Evolutionary conservation across 1,140 invertebrate genomes (phyloP), one percentile per base, ranked within the genome.

Genomic region (Camponotus floridanus): DNA sequence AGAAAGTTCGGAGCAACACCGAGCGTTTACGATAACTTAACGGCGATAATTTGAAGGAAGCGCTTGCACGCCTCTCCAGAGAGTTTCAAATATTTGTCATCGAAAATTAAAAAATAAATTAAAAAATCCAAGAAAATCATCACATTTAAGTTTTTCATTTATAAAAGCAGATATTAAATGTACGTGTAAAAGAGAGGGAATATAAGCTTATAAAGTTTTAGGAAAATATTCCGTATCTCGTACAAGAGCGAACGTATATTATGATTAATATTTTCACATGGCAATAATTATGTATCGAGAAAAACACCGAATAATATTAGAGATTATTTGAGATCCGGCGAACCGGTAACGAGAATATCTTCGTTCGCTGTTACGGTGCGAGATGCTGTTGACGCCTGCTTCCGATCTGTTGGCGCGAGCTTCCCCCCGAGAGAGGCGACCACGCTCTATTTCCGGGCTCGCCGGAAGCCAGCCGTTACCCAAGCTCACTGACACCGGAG

Each of bases 401-500:
- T 83, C 68, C 68, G 79, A 83, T 83, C 68, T 62, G 55, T 21
- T 74, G 68, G 57, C 68, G 55, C 57, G 55, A 48, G 26, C 39
- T 83, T 83, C 68, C 65, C 65, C 68, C 48, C 55, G 55, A 61
- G 79, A 61, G 62, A 83, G 39, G 31, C 68, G 57, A 61, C 68
- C 68, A 74, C 79, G 68, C 79, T 83, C 68, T 57, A 83, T 83
- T 83, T 83, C 79, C 79, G 79, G 55, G 68, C 7, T 26, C 36
- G 68, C 68, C 79, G 79, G 79, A 83, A 83, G 68, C 68, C 79
- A 83, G 68, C 55, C 79, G 79, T 83, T 83, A 83, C 68, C 79
- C 55, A 55, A 39, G 55, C 79, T 83, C 55, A 74, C 79, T 83
- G 68, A 83, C 79, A 83, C 55, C 79, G 79, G 57, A 83, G 79